A percentile compares a stretch with the other conserved stretches of the same genome.
Evolutionary conservation across 2,797 vertebrate genomes (phyloP).

Genomic region (Lepilemur septentrionalis): DNA sequence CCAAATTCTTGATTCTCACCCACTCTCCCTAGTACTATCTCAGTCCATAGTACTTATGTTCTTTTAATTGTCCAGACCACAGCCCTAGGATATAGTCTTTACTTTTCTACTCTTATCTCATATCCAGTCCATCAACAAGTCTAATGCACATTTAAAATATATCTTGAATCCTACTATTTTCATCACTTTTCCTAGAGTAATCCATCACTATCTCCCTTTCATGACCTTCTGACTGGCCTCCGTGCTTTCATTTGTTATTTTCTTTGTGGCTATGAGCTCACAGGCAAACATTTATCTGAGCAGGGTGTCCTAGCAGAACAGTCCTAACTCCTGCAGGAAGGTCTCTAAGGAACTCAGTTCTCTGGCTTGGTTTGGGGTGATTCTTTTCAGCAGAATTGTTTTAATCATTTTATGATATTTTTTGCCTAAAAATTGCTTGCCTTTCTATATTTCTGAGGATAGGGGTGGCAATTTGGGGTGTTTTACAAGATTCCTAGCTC

Average conservation of each 20-base stretch:
- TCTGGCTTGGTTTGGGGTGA: not conserved
- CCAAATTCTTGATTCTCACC: not conserved
- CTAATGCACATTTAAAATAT: not conserved
- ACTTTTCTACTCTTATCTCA: not conserved
- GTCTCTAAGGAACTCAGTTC: not conserved
- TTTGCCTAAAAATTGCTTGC: not conserved
- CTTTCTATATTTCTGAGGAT: not conserved
- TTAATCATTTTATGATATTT: not conserved
- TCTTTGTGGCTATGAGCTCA: not conserved
- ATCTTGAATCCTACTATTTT: not conserved
- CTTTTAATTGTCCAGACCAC: not conserved
- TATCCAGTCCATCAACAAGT: not conserved
- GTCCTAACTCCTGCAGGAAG: not conserved
- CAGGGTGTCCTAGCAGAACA: not conserved
- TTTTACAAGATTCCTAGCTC: slow-evolving; percentile 43
- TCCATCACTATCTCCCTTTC: not conserved
- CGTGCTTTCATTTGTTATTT: not conserved
- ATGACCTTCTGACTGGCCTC: not conserved
- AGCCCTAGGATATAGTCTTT: not conserved
- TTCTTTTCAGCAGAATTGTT: slow-evolving; percentile 13
- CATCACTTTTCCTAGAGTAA: not conserved
- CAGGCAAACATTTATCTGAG: not conserved
- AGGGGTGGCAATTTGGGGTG: not conserved
- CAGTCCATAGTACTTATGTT: not conserved
- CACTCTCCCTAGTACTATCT: not conserved